Evolutionary conservation across 2,888 invertebrate species (phyloP).

Genomic region (Nemoura dubitans): DNA sequence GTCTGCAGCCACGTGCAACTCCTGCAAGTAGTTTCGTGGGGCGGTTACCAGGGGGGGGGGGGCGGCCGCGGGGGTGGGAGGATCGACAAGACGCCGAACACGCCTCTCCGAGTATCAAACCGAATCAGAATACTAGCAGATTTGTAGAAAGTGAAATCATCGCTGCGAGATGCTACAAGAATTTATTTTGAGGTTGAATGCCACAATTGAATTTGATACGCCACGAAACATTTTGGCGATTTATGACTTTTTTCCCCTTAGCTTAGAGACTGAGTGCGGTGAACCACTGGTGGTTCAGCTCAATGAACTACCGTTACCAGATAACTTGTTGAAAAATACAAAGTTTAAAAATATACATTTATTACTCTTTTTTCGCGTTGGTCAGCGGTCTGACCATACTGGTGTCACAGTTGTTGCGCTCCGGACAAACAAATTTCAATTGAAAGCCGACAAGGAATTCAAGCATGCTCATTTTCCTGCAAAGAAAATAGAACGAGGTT

Average conservation of each 20-base stretch:
- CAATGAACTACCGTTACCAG: slow-evolving; percentile 15
- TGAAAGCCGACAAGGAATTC: neutral
- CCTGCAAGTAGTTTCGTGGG: neutral
- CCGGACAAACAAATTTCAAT: neutral
- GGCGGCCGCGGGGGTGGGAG: slow-evolving; percentile 26
- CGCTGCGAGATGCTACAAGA: neutral
- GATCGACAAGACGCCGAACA: neutral
- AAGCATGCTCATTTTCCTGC: neutral
- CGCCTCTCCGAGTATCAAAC: neutral
- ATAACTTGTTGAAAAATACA: neutral
- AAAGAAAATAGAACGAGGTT: neutral
- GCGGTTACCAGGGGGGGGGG: neutral
- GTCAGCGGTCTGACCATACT: neutral
- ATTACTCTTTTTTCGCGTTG: neutral
- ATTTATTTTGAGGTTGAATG: slow-evolving; percentile 22
- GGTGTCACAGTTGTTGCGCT: slow-evolving; percentile 17
- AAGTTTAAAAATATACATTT: neutral
- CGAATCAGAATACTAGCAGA: neutral
- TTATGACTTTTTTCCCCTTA: neutral
- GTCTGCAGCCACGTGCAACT: neutral
- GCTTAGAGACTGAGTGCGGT: slow-evolving; percentile 3
- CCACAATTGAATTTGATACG: slow-evolving; percentile 24
- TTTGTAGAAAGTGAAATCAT: slow-evolving; percentile 14
- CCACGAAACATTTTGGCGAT: slow-evolving; percentile 30
- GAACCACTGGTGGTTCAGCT: neutral